A percentile compares a stretch with the other conserved stretches of the same genome.
phyloP scores from a whole-genome alignment of 2,797 vertebrate genomes.

The Characodon lateralis region DNA sequence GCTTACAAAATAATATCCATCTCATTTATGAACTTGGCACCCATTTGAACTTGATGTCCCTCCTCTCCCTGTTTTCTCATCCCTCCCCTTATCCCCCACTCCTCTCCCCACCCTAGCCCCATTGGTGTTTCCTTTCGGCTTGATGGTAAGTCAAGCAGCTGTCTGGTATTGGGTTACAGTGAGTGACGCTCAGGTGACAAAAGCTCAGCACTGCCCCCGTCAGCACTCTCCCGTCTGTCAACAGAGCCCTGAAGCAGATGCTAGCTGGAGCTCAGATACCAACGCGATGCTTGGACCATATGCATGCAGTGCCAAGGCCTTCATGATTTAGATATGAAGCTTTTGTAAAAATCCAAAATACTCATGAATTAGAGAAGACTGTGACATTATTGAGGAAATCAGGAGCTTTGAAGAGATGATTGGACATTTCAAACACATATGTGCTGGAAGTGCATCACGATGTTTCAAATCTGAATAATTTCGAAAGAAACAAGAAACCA shows the following conservation, averaged over 20 bases:
- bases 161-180: conserved; percentile 68
- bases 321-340: conserved; percentile 53
- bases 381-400: conserved; percentile 5
- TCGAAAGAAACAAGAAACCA: neutral
- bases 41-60: conserved; percentile 39
- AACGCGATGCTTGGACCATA: neutral
- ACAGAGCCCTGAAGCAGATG: conserved; percentile 60
- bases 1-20: conserved; percentile 16
- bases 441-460: neutral
- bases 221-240: conserved; percentile 54
- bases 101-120: conserved; percentile 19
- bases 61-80: neutral
- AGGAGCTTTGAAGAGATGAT: neutral
- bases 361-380: conserved; percentile 31
- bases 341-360: conserved; percentile 23
- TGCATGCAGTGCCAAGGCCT: conserved; percentile 12
- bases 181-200: conserved; percentile 75
- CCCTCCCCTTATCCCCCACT: neutral
- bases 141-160: conserved; percentile 69
- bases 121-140: conserved; percentile 62
- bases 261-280: conserved; percentile 37
- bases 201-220: conserved; percentile 48
- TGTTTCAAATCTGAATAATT: no score
- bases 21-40: conserved; percentile 52
- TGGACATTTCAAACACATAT: conserved; percentile 5